phyloP scores from a whole-genome alignment of 2,888 invertebrate species.

The Nomada lathburiana region DNA sequence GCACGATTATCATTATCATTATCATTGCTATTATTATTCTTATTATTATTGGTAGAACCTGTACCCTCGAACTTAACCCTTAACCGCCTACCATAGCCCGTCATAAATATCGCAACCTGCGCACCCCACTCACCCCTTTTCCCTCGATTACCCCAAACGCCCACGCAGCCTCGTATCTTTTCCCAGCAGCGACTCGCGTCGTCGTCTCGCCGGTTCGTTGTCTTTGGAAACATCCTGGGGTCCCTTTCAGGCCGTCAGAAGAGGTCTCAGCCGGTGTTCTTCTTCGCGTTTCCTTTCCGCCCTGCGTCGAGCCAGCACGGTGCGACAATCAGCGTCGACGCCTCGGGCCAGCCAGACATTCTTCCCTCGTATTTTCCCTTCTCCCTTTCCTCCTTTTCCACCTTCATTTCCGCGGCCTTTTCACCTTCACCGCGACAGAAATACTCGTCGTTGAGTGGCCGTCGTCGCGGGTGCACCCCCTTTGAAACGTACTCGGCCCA shows the following conservation, averaged over 20 bases:
- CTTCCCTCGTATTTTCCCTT: constrained; percentile 38
- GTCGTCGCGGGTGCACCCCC: constrained; percentile 17
- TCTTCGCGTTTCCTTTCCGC: constrained; percentile 29
- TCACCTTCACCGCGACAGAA: constrained; percentile 30
- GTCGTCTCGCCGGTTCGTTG: constrained; percentile 49
- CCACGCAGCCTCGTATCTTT: constrained; percentile 13
- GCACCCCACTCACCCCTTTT: neutral
- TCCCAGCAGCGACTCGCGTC: constrained; percentile 17
- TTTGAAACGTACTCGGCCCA: neutral
- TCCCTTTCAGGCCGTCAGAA: constrained; percentile 33
- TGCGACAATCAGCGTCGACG: constrained; percentile 72
- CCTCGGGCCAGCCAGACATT: constrained; percentile 64
- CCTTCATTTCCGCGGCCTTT: constrained; percentile 37
- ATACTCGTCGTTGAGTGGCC: constrained; percentile 43
- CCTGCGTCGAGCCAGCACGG: constrained; percentile 3
- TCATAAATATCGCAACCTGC: too few species aligned
- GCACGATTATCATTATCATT: too few species aligned
- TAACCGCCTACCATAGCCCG: too few species aligned
- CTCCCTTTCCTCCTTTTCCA: constrained; percentile 9
- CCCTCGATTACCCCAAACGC: constrained; percentile 30
- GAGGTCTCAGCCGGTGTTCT: constrained; percentile 41
- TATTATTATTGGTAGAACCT: too few species aligned
- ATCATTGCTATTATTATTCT: too few species aligned
- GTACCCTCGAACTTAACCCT: too few species aligned
- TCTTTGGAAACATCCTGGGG: constrained; percentile 45